These are phyloP conservation scores for Caenorhabditis virilis DNA, from an alignment of 2,888 invertebrate genomes.

Conservation along the genomic window DNA sequence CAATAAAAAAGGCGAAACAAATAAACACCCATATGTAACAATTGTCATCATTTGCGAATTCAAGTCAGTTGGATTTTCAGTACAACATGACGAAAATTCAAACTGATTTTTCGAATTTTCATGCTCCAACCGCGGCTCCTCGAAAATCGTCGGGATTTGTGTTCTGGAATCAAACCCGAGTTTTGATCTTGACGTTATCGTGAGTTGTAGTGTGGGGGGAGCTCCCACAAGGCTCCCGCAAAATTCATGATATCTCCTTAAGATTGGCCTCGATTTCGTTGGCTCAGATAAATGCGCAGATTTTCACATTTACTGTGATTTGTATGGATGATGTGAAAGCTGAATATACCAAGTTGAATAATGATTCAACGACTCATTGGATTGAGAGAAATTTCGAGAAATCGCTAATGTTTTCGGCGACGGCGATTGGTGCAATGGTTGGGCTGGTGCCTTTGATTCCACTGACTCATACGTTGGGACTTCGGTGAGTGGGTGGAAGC, in stretches of 20 bases:
- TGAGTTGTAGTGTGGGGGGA: not conserved
- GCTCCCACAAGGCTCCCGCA: not conserved
- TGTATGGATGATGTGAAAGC: constrained; percentile 27
- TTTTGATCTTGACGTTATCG: constrained; percentile 1
- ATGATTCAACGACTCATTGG: constrained; percentile 15
- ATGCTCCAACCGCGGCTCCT: too few relatives aligned
- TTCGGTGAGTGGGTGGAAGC: too few relatives aligned
- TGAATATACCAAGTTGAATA: constrained; percentile 12
- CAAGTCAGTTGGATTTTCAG: too few relatives aligned
- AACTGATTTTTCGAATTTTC: too few relatives aligned
- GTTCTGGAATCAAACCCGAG: constrained; percentile 2
- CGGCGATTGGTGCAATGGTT: constrained; percentile 24
- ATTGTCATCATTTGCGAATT: too few relatives aligned
- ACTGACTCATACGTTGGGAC: constrained; percentile 15
- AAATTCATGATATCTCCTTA: not conserved
- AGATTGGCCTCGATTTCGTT: constrained; percentile 22
- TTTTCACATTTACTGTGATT: constrained; percentile 37
- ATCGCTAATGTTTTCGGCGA: constrained; percentile 26
- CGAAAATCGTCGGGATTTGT: not conserved
- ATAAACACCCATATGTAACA: too few relatives aligned
- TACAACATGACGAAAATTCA: too few relatives aligned
- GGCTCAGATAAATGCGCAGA: constrained; percentile 20
- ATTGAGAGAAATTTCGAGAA: constrained; percentile 25
- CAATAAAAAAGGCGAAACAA: too few relatives aligned
- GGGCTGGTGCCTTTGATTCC: constrained; percentile 28